Evolutionary conservation across 2,888 invertebrate species (phyloP), one percentile per base, ranked within the genome.

Genomic region (Spicauda simplicius): DNA sequence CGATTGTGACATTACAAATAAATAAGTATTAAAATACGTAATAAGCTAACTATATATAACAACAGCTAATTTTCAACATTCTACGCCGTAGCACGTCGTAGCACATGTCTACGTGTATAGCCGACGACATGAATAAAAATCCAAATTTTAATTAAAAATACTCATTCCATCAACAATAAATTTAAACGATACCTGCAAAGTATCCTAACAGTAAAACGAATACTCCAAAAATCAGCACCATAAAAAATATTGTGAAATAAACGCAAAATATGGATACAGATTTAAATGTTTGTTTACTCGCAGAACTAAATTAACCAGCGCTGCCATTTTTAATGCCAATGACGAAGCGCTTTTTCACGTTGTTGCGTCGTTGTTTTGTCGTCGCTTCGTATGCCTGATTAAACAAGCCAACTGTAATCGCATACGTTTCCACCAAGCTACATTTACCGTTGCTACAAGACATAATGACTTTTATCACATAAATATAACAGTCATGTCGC

Each of bases 331-430:
- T 66, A 66, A 60, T 60, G 55, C 48, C 60, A 60, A 66, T 60
- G 55, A 55, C 61, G 61, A 67, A 56, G 67, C 66, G 33, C 50
- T 61, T 67, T 67, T 56, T 67, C 67, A 60, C 60, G 66, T 58
- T n/a, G 56, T 64, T 37, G 37, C 37, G 48, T 55, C n/a, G 48
- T 56, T 61, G 61, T 67, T 69, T 64, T 64, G 50, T 69, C 54
- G 41, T 60, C 16, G 20, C 55, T 48, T 20, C 58, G 59, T 61
- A 67, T 48, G 65, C 20, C 67, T 61, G 69, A 69, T 69, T 65
- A 62, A 69, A 69, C 57, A 70, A 70, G 68, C 69, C 66, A 68
- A 63, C 68, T 63, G 67, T 69, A 73, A 71, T 73, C 69, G 58
- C 68, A 73, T 71, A 57, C 60, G 60, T 20, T 33, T 8, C 2